Evolutionary conservation across 2,888 invertebrate species (phyloP), one percentile per base, ranked within the genome.

Genomic region (Slavum lentiscoides): DNA sequence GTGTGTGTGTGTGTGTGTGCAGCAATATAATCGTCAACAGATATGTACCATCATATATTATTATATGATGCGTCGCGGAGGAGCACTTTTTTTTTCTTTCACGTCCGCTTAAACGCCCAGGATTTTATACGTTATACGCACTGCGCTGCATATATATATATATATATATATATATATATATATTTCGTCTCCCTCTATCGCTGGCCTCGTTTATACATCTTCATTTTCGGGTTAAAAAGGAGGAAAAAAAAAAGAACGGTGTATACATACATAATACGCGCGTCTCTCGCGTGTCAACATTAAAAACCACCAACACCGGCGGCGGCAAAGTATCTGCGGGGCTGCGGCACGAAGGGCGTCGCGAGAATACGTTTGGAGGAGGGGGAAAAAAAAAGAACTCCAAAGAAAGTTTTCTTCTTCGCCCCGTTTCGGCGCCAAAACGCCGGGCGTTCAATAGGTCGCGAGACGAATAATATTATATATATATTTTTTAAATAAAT

Each of bases 21-120:
- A 39, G 30, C 30, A 30, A 1, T 37, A 77, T 69, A 77, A 77
- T 77, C 76, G 61, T 69, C 76, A 69, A 69, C 76, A 61, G 76
- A 77, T 77, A 77, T 69, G 76, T 69, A n/a, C 30, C 30, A 4
- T 4, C 30, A 4, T 4, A 4, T 30, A 30, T 30, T 30, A 4
- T n/a, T 4, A 4, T 30, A 30, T 30, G 30, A 30, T n/a, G n/a
- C 30, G 30, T 2, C 30, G 30, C 30, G 11, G 49, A 49, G 49
- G 43, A 17, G 49, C 49, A 23, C 59, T 76, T 76, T 75, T 67
- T 76, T 43, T 61, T 30, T 30, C 30, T 21, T 9, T 74, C 30
- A 30, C 37, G 37, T 58, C 21, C 30, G 30, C 4, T 75, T 61
- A 21, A 61, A 23, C 58, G 37, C 43, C 15, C 30, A 19, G 15